Conservation (phyloP, 2,888 invertebrate species). For the Toxonevra muliebris region DNA sequence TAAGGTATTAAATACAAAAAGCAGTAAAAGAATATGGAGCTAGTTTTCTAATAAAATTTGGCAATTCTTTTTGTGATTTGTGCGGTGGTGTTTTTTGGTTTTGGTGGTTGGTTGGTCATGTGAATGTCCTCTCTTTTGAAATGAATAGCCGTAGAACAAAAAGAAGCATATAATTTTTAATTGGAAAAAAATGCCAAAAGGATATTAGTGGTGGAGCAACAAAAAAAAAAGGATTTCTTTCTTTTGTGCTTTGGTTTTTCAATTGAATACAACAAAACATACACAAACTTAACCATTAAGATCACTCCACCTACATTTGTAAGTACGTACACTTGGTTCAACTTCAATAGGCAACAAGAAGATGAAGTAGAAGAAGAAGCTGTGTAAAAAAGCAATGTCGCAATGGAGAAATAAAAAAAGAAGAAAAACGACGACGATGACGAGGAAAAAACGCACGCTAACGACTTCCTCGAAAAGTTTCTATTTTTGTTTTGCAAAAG, state of each 20-base stretch:
- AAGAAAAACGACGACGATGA: slow-evolving; percentile 11
- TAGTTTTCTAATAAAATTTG: no score
- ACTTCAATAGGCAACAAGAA: slow-evolving; percentile 17
- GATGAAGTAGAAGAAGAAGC: slow-evolving; percentile 7
- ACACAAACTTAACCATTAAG: slow-evolving; percentile 19
- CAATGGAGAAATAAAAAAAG: not conserved
- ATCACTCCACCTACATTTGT: slow-evolving; percentile 26
- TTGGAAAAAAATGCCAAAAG: no score
- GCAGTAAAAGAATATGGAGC: no score
- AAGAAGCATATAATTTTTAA: no score
- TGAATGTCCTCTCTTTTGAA: no score
- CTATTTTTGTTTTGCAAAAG: slow-evolving; percentile 1
- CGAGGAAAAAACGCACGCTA: slow-evolving; percentile 29
- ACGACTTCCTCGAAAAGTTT: slow-evolving; percentile 35
- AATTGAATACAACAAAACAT: slow-evolving; percentile 1
- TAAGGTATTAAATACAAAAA: no score
- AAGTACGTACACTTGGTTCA: slow-evolving; percentile 23
- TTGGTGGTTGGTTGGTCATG: no score
- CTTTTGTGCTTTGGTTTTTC: slow-evolving; percentile 10
- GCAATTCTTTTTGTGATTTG: no score
- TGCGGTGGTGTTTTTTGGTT: no score
- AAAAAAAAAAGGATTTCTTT: no score
- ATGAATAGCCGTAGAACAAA: no score
- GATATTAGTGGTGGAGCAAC: no score
- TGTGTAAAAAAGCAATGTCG: slow-evolving; percentile 4